Evolutionary conservation across 2,113 vertebrate genomes (phyloP).

Genomic region (Tautogolabrus adspersus): DNA sequence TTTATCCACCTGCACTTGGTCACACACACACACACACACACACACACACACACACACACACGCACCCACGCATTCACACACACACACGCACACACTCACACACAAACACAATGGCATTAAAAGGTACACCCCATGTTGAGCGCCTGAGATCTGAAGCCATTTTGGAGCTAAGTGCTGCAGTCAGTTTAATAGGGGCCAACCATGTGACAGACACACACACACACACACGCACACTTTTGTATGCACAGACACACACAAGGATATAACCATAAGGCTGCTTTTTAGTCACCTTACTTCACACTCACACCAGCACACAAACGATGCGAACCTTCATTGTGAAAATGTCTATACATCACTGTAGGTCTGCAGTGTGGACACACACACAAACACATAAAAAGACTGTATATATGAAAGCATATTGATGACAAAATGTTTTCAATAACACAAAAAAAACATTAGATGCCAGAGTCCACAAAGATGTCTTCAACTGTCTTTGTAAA

Average conservation of each 20-base stretch:
- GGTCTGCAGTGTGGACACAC: background rate
- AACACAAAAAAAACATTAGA: too few species aligned
- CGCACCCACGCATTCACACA: slow-evolving; percentile 16
- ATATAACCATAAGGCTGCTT: slow-evolving; percentile 54
- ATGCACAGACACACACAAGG: background rate
- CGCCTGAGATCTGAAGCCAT: slow-evolving; percentile 59
- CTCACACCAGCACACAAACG: too few species aligned
- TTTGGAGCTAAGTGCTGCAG: slow-evolving; percentile 60
- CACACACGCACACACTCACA: slow-evolving; percentile 1
- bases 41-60: slow-evolving; percentile 8
- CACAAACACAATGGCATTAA: slow-evolving; percentile 13
- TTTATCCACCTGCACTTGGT: too few species aligned
- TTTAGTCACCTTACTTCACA: slow-evolving; percentile 14
- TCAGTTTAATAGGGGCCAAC: slow-evolving; percentile 41
- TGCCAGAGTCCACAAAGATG: too few species aligned
- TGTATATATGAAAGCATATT: background rate
- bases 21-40: background rate
- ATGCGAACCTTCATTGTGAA: background rate
- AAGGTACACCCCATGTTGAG: slow-evolving; percentile 31
- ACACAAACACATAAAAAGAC: background rate
- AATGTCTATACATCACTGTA: slow-evolving; percentile 2
- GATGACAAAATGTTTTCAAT: too few species aligned
- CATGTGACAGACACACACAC: slow-evolving; percentile 54
- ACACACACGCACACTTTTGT: slow-evolving; percentile 6
- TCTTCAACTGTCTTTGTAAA: too few species aligned